Evolutionary conservation across 92 coral and sea anemone genomes (phyloP).

Genomic region (Actinostola sp.): DNA sequence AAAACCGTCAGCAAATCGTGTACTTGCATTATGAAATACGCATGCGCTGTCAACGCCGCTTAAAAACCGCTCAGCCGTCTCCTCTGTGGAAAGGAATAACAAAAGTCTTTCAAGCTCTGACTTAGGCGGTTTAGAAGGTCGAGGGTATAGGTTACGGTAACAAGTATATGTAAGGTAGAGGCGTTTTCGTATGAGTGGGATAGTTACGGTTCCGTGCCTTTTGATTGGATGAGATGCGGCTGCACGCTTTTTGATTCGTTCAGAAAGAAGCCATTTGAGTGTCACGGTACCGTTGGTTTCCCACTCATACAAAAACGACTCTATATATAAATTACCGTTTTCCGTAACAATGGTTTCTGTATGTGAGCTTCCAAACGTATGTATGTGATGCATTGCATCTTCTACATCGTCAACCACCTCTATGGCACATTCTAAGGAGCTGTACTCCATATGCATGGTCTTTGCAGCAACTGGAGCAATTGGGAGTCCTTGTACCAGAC

Average conservation of each 20-base stretch:
- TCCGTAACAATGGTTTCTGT: slow-evolving; percentile 90
- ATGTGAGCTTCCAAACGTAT: slow-evolving; percentile 93
- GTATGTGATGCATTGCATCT: slow-evolving; percentile 87
- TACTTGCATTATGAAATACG: slow-evolving; percentile 95
- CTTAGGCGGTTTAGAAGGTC: too few relatives aligned
- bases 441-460: slow-evolving; percentile 88
- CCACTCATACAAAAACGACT: too few relatives aligned
- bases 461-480: slow-evolving; percentile 87
- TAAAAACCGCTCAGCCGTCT: slow-evolving; percentile 79
- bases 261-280: too few relatives aligned
- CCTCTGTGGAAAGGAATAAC: slow-evolving; percentile 54
- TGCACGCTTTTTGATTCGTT: too few relatives aligned
- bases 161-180: too few relatives aligned
- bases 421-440: slow-evolving; percentile 91
- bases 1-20: slow-evolving; percentile 96
- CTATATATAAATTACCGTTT: slow-evolving; percentile 48
- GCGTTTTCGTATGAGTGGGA: too few relatives aligned
- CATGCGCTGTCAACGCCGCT: slow-evolving; percentile 95
- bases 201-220: too few relatives aligned
- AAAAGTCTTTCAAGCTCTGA: too few relatives aligned
- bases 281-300: too few relatives aligned
- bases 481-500: slow-evolving; percentile 82
- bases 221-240: too few relatives aligned
- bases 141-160: too few relatives aligned
- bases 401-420: slow-evolving; percentile 87